phyloP scores from a whole-genome alignment of 2,797 vertebrate species.

The Vultur gryphus region DNA sequence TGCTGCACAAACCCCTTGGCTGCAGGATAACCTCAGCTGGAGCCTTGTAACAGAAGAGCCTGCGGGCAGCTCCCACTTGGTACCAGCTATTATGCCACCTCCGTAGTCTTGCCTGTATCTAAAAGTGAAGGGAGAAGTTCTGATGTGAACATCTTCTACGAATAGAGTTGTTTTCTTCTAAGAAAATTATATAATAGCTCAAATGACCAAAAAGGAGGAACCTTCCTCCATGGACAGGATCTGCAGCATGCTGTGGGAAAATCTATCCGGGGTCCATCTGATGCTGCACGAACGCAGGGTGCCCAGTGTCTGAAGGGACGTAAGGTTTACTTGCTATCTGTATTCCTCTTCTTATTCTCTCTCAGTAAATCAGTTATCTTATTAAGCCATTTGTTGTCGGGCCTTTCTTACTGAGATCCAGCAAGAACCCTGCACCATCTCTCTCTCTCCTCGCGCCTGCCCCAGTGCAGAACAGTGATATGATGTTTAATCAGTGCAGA shows the following conservation, averaged over 20 bases:
- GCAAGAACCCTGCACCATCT: neutral
- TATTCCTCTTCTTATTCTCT: neutral
- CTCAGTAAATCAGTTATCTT: neutral
- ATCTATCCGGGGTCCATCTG: accelerated
- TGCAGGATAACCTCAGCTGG: neutral
- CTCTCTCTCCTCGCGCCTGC: neutral
- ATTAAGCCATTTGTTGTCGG: neutral
- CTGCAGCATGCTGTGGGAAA: neutral
- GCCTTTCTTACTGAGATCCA: neutral
- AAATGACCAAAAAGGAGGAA: neutral
- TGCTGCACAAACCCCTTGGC: neutral
- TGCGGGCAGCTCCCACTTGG: neutral
- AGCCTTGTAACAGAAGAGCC: neutral
- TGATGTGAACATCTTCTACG: neutral
- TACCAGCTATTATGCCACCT: neutral
- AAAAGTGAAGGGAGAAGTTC: neutral
- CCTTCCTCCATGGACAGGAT: neutral
- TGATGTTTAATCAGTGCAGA: neutral
- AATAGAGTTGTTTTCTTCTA: neutral
- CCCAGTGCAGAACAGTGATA: neutral
- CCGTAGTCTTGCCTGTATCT: neutral
- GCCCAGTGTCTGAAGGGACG: neutral
- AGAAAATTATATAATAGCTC: neutral
- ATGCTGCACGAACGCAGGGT: neutral
- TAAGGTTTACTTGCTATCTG: neutral